These are phyloP conservation scores for Lithobates pipiens DNA, from an alignment of 2,797 vertebrate genomes.

Conservation along the genomic window DNA sequence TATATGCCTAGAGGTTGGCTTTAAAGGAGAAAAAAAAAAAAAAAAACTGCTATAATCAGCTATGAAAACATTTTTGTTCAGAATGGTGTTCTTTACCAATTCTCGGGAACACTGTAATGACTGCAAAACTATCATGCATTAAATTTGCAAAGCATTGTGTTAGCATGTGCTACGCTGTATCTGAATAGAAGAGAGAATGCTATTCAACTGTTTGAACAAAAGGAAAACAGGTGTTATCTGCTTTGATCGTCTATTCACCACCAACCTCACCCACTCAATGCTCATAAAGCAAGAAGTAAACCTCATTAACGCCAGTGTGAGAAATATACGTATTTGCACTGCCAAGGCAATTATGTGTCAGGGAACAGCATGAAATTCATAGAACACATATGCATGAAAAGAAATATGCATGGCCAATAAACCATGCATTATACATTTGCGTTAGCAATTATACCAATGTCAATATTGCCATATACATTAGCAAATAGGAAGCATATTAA, in stretches of 20 bases:
- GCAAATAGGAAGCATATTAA: too few relatives aligned
- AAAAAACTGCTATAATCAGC: too few relatives aligned
- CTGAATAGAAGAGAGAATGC: slow-evolving; percentile 24
- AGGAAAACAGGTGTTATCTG: slow-evolving; percentile 39
- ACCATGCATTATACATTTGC: not conserved
- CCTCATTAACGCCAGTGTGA: slow-evolving; percentile 22
- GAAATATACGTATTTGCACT: not conserved
- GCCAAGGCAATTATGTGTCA: not conserved
- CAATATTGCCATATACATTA: too few relatives aligned
- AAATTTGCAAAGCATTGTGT: slow-evolving; percentile 1
- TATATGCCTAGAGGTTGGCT: too few relatives aligned
- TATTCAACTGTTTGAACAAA: slow-evolving; percentile 41
- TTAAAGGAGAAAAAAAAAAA: too few relatives aligned
- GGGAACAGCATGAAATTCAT: not conserved
- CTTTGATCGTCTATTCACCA: slow-evolving; percentile 12
- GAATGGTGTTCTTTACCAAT: too few relatives aligned
- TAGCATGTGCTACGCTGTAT: not conserved
- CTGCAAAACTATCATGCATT: slow-evolving; percentile 1
- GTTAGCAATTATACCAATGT: too few relatives aligned
- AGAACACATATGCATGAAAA: not conserved
- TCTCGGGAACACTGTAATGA: slow-evolving; percentile 33
- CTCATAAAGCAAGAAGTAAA: slow-evolving; percentile 41
- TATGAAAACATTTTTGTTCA: too few relatives aligned
- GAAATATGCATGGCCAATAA: not conserved
- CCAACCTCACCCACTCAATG: not conserved